A percentile compares a stretch with the other conserved stretches of the same genome.
These are phyloP conservation scores for Leptobrachium ailaonicum DNA, from an alignment of 2,113 vertebrate genomes.

Conservation along the genomic window DNA sequence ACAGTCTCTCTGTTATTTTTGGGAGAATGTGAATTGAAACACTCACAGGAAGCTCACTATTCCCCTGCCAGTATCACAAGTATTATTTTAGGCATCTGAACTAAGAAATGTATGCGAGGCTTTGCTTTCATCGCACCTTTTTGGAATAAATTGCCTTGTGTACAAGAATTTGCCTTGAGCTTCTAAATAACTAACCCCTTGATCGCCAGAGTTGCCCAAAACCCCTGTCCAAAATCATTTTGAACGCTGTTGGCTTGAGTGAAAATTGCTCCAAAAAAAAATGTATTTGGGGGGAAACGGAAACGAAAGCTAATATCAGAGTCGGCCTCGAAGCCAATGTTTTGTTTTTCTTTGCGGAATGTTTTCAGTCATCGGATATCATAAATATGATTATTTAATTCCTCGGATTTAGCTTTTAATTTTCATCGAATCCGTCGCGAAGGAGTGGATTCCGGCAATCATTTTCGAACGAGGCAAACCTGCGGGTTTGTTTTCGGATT, in stretches of 20 bases:
- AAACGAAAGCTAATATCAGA: not conserved
- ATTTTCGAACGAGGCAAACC: too few species aligned
- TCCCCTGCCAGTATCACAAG: slow-evolving; percentile 74
- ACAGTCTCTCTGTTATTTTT: slow-evolving; percentile 75
- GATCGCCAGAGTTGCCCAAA: not conserved
- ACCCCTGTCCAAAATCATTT: not conserved
- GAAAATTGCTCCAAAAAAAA: not conserved
- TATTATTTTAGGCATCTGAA: slow-evolving; percentile 79
- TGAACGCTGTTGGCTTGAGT: not conserved
- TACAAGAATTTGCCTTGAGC: slow-evolving; percentile 58
- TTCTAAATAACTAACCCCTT: slow-evolving; percentile 17
- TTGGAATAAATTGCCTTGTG: slow-evolving; percentile 57
- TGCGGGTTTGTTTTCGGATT: too few species aligned
- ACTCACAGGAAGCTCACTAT: slow-evolving; percentile 71
- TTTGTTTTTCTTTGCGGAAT: not conserved
- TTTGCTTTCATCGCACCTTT: slow-evolving; percentile 72
- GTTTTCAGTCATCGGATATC: not conserved
- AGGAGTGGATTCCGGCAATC: too few species aligned
- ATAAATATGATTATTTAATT: not conserved
- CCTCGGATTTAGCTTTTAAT: not conserved
- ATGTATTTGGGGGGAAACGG: not conserved
- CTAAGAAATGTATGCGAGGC: slow-evolving; percentile 65
- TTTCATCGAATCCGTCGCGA: not conserved
- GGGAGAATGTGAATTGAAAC: slow-evolving; percentile 72
- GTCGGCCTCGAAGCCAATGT: not conserved